phyloP scores from a whole-genome alignment of 2,888 invertebrate genomes.

The Scaeva pyrastri region DNA sequence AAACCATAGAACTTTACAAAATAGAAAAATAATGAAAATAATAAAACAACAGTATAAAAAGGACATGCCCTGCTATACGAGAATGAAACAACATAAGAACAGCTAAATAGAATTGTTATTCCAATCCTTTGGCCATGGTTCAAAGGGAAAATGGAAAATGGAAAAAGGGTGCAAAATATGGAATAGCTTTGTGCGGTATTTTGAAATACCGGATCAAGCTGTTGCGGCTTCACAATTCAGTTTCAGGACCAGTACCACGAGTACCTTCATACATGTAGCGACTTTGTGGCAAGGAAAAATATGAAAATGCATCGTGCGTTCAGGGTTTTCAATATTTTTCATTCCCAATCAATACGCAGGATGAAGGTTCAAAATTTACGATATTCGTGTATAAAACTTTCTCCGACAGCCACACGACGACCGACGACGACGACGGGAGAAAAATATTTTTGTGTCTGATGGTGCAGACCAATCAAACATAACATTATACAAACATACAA shows the following conservation, averaged over 20 bases:
- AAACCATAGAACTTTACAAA: constrained; percentile 15
- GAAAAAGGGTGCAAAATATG: too few species aligned
- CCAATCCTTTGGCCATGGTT: constrained; percentile 1
- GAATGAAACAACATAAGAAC: constrained; percentile 31
- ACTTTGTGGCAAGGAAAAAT: constrained; percentile 21
- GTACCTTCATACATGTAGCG: not conserved
- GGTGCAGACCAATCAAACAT: not conserved
- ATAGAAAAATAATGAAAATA: constrained; percentile 21
- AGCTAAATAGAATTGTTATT: constrained; percentile 69
- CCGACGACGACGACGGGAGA: too few species aligned
- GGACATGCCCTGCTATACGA: constrained; percentile 1
- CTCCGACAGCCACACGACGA: too few species aligned
- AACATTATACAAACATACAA: constrained; percentile 8
- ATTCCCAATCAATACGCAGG: constrained; percentile 59
- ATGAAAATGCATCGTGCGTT: constrained; percentile 66
- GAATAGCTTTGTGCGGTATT: constrained; percentile 51
- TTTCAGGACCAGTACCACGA: too few species aligned
- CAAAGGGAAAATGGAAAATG: too few species aligned
- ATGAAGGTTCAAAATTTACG: not conserved
- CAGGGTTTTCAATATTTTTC: constrained; percentile 48
- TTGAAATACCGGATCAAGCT: constrained; percentile 55
- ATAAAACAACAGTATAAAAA: constrained; percentile 32
- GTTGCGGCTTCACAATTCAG: constrained; percentile 20
- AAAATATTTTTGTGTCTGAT: not conserved
- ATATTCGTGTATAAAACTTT: constrained; percentile 47